Percentiles rank a stretch among this genome's conserved stretches.
These are phyloP conservation scores for Nymphicus hollandicus DNA, from an alignment of 2,113 vertebrate genomes.

Conservation along the genomic window DNA sequence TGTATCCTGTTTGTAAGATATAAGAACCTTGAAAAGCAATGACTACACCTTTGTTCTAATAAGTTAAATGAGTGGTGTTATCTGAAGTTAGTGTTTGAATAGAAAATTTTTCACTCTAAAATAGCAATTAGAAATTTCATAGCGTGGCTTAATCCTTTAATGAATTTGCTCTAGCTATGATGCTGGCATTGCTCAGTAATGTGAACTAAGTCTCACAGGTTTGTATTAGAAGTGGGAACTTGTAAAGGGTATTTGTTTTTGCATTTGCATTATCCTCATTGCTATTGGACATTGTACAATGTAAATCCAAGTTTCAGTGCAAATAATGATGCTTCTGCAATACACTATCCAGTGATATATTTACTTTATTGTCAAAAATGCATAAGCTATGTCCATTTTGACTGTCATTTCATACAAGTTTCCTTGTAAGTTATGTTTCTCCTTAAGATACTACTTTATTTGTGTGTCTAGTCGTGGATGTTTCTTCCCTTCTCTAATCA, in stretches of 20 bases:
- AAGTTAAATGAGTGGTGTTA: background rate
- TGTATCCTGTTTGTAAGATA: background rate
- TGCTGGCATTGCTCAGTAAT: background rate
- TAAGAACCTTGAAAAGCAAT: background rate
- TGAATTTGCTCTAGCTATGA: accelerated
- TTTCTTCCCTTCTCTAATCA: background rate
- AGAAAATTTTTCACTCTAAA: background rate
- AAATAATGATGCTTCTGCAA: background rate
- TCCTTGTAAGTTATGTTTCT: background rate
- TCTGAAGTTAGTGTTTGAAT: background rate
- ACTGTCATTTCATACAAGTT: background rate
- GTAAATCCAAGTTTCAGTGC: background rate
- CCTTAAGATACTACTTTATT: background rate
- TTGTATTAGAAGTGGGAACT: background rate
- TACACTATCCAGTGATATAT: background rate
- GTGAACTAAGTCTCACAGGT: background rate
- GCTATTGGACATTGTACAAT: background rate
- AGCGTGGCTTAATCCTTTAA: background rate
- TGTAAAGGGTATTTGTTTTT: background rate
- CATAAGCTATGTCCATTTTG: background rate
- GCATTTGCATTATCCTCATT: background rate
- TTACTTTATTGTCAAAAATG: background rate
- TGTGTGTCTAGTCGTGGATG: background rate
- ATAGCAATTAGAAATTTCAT: background rate
- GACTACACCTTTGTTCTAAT: background rate